Percentiles rank a stretch among this genome's conserved stretches.
Evolutionary conservation across 2,888 invertebrate genomes (phyloP).

Genomic region (Notodonta dromedarius): DNA sequence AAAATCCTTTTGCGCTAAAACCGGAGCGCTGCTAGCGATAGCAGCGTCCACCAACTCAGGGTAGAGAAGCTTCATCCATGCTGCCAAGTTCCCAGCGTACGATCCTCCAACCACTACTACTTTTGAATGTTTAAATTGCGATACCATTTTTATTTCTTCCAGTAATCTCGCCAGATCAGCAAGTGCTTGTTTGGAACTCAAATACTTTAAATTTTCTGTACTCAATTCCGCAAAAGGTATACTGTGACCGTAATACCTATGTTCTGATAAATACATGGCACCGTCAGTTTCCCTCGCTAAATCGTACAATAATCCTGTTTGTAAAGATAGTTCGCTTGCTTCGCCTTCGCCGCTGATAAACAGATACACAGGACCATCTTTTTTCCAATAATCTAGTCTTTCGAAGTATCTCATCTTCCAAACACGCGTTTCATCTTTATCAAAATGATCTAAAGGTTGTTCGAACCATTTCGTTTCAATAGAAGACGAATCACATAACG

Average conservation of each 20-base stretch:
- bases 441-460: slow-evolving; percentile 70
- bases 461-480: slow-evolving; percentile 56
- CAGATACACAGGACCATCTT: slow-evolving; percentile 63
- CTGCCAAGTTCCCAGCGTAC: slow-evolving; percentile 73
- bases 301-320: slow-evolving; percentile 63
- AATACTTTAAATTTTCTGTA: slow-evolving; percentile 58
- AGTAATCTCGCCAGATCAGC: slow-evolving; percentile 65
- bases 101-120: slow-evolving; percentile 73
- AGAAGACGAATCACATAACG: slow-evolving; percentile 31
- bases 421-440: slow-evolving; percentile 50
- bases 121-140: slow-evolving; percentile 57
- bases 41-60: slow-evolving; percentile 70
- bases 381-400: slow-evolving; percentile 59
- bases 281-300: slow-evolving; percentile 72
- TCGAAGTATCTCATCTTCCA: slow-evolving; percentile 74
- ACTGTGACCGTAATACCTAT: slow-evolving; percentile 74
- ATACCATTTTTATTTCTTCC: slow-evolving; percentile 47
- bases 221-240: slow-evolving; percentile 59
- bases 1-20: slow-evolving; percentile 70
- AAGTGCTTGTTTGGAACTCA: slow-evolving; percentile 68
- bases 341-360: slow-evolving; percentile 67
- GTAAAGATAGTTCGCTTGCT: slow-evolving; percentile 54
- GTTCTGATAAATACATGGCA: slow-evolving; percentile 67
- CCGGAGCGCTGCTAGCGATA: slow-evolving; percentile 72
- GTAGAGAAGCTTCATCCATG: slow-evolving; percentile 70